Conservation (phyloP, 2,113 vertebrate species). For the Calyptommatus sinebrachiatus region DNA sequence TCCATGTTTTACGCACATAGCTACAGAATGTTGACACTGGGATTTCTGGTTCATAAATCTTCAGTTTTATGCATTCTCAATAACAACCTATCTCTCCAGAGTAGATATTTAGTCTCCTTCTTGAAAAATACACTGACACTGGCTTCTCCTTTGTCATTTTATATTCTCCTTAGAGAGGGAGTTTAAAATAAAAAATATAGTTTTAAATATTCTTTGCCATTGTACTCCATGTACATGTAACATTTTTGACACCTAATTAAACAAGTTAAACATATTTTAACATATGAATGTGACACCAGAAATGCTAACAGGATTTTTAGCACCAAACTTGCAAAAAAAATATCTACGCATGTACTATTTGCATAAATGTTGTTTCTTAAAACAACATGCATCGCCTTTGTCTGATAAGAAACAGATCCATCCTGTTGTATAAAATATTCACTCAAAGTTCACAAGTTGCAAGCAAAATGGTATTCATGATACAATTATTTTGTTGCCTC, state of each 20-base stretch:
- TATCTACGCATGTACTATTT: too few relatives aligned
- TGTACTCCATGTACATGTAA: not conserved
- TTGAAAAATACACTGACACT: conserved; percentile 37
- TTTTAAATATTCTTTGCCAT: conserved; percentile 30
- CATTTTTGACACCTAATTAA: not conserved
- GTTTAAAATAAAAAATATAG: conserved; percentile 20
- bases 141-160: conserved; percentile 33
- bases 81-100: conserved; percentile 40
- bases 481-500: too few relatives aligned
- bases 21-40: conserved; percentile 28
- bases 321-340: too few relatives aligned
- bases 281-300: too few relatives aligned
- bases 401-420: too few relatives aligned
- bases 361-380: too few relatives aligned
- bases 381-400: too few relatives aligned
- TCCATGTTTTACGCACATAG: conserved; percentile 18
- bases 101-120: conserved; percentile 35
- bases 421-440: too few relatives aligned
- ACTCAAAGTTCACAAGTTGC: too few relatives aligned
- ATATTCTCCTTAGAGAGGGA: conserved; percentile 15
- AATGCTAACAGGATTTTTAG: too few relatives aligned
- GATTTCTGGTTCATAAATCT: conserved; percentile 40
- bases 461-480: too few relatives aligned
- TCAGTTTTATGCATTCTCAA: conserved; percentile 42
- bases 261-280: not conserved